Percentiles rank a stretch among this genome's conserved stretches.
Conservation (phyloP, 2,797 vertebrate species). For the Sebastes trivittatus region DNA sequence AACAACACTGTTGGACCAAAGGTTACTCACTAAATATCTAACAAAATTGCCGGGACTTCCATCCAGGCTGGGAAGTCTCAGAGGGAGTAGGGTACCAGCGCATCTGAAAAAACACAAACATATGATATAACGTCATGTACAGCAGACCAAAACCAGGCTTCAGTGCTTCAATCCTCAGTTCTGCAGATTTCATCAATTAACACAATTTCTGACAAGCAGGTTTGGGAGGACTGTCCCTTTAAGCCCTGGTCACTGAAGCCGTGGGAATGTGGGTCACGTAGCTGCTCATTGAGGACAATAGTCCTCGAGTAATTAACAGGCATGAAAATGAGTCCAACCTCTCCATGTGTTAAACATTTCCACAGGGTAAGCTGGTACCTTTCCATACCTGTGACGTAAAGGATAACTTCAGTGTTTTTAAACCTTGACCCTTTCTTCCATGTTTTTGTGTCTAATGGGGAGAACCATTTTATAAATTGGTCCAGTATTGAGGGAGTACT, state of each 20-base stretch:
- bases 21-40: slow-evolving; percentile 90
- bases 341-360: slow-evolving; percentile 58
- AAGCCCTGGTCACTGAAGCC: slow-evolving; percentile 54
- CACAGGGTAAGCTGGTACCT: slow-evolving; percentile 42
- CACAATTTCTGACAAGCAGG: slow-evolving; percentile 3
- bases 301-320: slow-evolving; percentile 64
- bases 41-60: slow-evolving; percentile 99
- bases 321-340: slow-evolving; percentile 44
- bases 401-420: neutral
- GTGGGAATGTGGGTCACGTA: slow-evolving; percentile 68
- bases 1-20: slow-evolving; percentile 51
- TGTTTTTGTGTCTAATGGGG: neutral
- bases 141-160: slow-evolving; percentile 49
- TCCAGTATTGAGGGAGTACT: neutral
- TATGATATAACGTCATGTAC: slow-evolving; percentile 44
- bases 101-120: slow-evolving; percentile 88
- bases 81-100: slow-evolving; percentile 97
- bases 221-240: slow-evolving; percentile 64
- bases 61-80: slow-evolving; percentile 95
- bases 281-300: slow-evolving; percentile 60
- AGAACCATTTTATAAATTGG: neutral
- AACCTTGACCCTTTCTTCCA: neutral
- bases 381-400: slow-evolving; percentile 39
- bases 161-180: slow-evolving; percentile 20
- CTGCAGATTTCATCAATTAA: slow-evolving; percentile 20